Evolutionary conservation across 1,140 invertebrate species (phyloP), one percentile per base, ranked within the genome.

Genomic region (Cydia pomonella): DNA sequence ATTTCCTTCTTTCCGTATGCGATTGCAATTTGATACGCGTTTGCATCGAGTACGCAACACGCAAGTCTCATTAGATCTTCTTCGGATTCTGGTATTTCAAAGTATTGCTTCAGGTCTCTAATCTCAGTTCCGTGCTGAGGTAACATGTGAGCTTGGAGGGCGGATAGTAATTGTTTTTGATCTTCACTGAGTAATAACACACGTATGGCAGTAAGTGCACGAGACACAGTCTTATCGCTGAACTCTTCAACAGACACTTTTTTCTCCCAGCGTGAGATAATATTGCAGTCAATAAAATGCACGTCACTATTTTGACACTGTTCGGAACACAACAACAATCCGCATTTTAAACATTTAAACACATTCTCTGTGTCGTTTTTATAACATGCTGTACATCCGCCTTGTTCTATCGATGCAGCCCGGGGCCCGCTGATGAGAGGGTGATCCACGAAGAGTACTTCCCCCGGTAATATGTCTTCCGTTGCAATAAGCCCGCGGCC

Each of bases 11-110:
- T 91, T 12, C 92, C 93, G 66, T 91, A 93, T 0, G 83, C 72
- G 29, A 84, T 84, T 18, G 93, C 87, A 50, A 95, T 95, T 93
- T 97, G 96, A 79, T 96, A 97, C 7, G 96, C 95, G 81, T 97
- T 97, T 1, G 96, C 95, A 82, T 97, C 96, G 77, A 97, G 93
- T 33, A 94, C 94, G 72, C 94, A 94, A 79, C 95, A 95, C 0
- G 95, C 94, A 29, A 88, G 86, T 10, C 86, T 92, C 91, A 97
- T 95, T 59, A 95, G 91, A 29, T 94, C 82, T 84, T 95, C 93
- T n/a, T 96, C 95, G 29, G 94, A 86, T 16, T 93, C 79, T 2
- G 93, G 91, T 77, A 95, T 92, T 59, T 93, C 83, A 62, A 95
- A 94, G 81, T 93, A 94, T 75, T 92, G 88, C 79, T 94, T 94